Evolutionary conservation across 2,797 vertebrate species (phyloP), one percentile per base, ranked within the genome.

Genomic region (Eulemur albifrons): DNA sequence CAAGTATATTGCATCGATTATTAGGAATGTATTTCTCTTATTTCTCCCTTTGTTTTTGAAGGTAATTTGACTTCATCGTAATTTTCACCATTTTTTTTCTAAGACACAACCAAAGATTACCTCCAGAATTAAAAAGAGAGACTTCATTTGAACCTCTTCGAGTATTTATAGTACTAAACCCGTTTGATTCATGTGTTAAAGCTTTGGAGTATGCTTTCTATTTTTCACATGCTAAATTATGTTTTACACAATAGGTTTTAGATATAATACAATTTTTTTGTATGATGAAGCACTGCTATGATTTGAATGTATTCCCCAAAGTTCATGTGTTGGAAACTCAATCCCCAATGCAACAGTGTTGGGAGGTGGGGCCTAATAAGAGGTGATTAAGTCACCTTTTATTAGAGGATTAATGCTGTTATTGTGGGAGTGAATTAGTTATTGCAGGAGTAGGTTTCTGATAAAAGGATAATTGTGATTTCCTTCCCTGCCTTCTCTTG

Each of bases 211-310:
- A 38, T 88, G 17, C 14, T 9, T 94, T 82, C 80, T 50, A n/a
- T 63, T 81, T 52, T 70, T 72, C 14, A 73, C 15, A 38, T 43
- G 90, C 70, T 57, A 79, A 40, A n/a, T 93, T 81, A 65, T 50
- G 15, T 88, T 96, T 97, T 96, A 89, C 10, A 54, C 4, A 93
- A 12, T 61, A 79, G 77, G 43, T 69, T 94, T 97, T 80, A 50
- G 65, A 52, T 77, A 43, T 43, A 82, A 23, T 87, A 17, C 3
- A 18, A 59, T 79, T 80, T 50, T 69, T 79, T 93, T 94, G 61
- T 43, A 54, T 57, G 35, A 70, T 63, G 63, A 61, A 79, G 7
- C 8, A 2, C 45, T 38, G n/a, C 23, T 79, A 17, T 38, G 76
- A 23, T 79, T 77, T 38, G 76, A 54, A 35, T 79, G 12, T 79